Base-by-base conservation (phyloP, 2,888 invertebrate species). In the Metallyticus violacea region DNA sequence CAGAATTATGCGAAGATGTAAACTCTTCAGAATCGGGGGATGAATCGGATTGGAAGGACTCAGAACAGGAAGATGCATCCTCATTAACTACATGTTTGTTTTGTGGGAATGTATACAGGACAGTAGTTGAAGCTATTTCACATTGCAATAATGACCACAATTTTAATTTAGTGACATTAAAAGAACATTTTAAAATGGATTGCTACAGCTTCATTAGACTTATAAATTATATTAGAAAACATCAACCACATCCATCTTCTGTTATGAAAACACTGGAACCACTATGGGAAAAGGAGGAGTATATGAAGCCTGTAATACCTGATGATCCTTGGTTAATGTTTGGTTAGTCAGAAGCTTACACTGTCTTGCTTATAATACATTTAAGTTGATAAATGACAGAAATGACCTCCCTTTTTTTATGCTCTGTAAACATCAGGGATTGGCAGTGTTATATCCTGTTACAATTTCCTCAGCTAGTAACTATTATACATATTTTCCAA, bases 311-410 rank as follows among this genome's bases (percentile, higher is more conserved):
- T 0, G 93, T 94, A 5, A 86, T 92, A 85, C 94, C 94, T 88
- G 94, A 96, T 90, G 98, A 98, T 91, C 94, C 96, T 9, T 96
- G 97, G 96, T 91, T 98, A 79, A 97, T 95, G 94, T 96, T 95
- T 91, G 97, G 97, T 94, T 94, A 89, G 90, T 89, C 40, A 84
- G 79, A 77, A 80, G 77, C 26, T 28, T 76, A 82, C 80, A 27
- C 62, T 77, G 28, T 28, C 26, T 15, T 9, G 15, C n/a, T n/a
- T n/a, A n/a, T n/a, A n/a, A n/a, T n/a, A n/a, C n/a, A n/a, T n/a
- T n/a, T n/a, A n/a, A n/a, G n/a, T n/a, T n/a, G n/a, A n/a, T n/a
- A n/a, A n/a, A n/a, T n/a, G n/a, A n/a, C n/a, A n/a, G n/a, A n/a
- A n/a, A n/a, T n/a, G n/a, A n/a, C n/a, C n/a, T n/a, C n/a, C n/a